Evolutionary conservation across 2,797 vertebrate species (phyloP).

Genomic region (Tokudaia muenninki): DNA sequence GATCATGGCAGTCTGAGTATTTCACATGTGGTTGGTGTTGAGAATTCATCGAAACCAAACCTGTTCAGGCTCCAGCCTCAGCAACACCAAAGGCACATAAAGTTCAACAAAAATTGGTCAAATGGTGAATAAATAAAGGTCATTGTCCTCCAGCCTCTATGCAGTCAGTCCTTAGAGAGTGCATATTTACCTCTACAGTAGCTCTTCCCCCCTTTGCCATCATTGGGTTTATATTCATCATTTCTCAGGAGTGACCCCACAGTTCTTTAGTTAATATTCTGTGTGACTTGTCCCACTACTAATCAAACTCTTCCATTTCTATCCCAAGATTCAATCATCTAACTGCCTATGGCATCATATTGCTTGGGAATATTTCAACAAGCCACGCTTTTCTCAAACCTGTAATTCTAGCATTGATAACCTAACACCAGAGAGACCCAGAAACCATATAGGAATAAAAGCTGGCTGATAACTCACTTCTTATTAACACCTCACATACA

Average conservation of each 20-base stretch:
- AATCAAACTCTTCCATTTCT: not conserved
- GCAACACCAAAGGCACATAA: not conserved
- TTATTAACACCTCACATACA: not conserved
- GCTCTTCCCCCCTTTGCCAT: not conserved
- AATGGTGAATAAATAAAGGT: not conserved
- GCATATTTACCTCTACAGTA: not conserved
- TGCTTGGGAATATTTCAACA: conserved; percentile 32
- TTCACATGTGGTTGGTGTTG: not conserved
- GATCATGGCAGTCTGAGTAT: not conserved
- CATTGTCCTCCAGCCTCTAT: not conserved
- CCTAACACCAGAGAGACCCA: not conserved
- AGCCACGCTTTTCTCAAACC: not conserved
- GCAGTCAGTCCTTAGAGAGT: not conserved
- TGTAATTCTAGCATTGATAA: not conserved
- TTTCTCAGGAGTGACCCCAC: not conserved
- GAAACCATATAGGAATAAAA: not conserved
- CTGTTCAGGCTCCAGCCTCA: not conserved
- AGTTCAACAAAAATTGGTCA: not conserved
- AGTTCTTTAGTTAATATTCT: not conserved
- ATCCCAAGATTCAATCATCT: not conserved
- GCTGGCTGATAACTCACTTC: not conserved
- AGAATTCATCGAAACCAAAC: not conserved
- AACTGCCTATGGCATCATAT: not conserved
- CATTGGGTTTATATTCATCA: not conserved
- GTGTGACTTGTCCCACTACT: not conserved